Evolutionary conservation across 2,888 invertebrate species (phyloP).

Genomic region (Pristionchus arcanus): DNA sequence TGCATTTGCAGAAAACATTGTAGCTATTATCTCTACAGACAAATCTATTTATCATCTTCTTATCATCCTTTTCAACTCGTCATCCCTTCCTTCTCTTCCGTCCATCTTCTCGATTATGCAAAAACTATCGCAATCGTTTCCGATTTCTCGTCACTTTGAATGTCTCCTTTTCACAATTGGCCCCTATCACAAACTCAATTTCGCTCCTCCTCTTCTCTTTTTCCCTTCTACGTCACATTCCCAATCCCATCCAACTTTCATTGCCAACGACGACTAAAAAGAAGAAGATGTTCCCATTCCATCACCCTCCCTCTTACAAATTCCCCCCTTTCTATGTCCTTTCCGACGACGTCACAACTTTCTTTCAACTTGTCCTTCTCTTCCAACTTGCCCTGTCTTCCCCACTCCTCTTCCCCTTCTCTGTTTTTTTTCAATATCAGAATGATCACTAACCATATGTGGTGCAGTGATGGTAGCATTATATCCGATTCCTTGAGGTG

Average conservation of each 20-base stretch:
- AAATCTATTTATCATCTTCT: neutral
- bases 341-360: neutral
- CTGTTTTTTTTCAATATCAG: neutral
- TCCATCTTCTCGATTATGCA: conserved; percentile 3
- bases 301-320: neutral
- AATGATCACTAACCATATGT: conserved; percentile 94
- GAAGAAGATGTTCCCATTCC: neutral
- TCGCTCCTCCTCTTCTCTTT: neutral
- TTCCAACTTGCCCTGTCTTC: neutral
- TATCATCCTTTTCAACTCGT: neutral
- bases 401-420: neutral
- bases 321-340: neutral
- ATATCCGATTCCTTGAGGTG: conserved; percentile 92
- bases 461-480: conserved; percentile 96
- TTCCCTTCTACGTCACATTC: conserved; percentile 5
- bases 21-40: neutral
- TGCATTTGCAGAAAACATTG: neutral
- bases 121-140: neutral
- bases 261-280: neutral
- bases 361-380: neutral
- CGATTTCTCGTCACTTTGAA: neutral
- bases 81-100: neutral
- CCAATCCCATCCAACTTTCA: conserved; percentile 9
- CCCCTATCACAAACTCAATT: conserved; percentile 16
- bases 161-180: neutral